Percentiles rank a stretch among this genome's conserved stretches.
Conservation (phyloP, 2,888 invertebrate species). For the Agrotis segetum region DNA sequence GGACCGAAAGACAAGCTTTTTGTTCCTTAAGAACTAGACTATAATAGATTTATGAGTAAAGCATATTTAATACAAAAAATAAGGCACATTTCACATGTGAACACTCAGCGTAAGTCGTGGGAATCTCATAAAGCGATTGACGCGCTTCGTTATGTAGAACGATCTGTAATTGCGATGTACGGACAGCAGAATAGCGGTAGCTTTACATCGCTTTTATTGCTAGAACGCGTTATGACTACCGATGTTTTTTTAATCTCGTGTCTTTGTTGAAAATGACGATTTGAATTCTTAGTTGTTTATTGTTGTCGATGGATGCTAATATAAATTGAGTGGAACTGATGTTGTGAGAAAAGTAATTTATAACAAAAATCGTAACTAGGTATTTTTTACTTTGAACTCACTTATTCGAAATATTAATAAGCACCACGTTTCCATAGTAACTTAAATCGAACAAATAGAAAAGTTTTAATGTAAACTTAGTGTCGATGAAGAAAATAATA, state of each 20-base stretch:
- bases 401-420: not conserved
- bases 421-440: not conserved
- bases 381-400: too few relatives aligned
- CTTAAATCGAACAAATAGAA: conserved; percentile 21
- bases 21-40: not conserved
- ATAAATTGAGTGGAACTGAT: not conserved
- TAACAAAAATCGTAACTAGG: not conserved
- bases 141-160: conserved; percentile 79
- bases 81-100: conserved; percentile 44
- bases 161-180: conserved; percentile 75
- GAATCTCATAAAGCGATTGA: conserved; percentile 78
- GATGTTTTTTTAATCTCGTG: conserved; percentile 46
- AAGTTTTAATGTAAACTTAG: conserved; percentile 49
- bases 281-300: conserved; percentile 2
- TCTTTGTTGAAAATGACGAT: conserved; percentile 28
- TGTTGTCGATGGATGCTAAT: conserved; percentile 22
- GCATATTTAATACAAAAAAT: conserved; percentile 30
- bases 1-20: not conserved
- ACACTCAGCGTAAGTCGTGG: conserved; percentile 67
- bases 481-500: conserved; percentile 43
- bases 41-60: conserved; percentile 3
- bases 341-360: not conserved
- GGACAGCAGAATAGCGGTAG: conserved; percentile 67
- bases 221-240: conserved; percentile 52
- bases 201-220: conserved; percentile 52